Base-by-base conservation (phyloP, 1,140 invertebrate species). In the Diachasmimorpha longicaudata region DNA sequence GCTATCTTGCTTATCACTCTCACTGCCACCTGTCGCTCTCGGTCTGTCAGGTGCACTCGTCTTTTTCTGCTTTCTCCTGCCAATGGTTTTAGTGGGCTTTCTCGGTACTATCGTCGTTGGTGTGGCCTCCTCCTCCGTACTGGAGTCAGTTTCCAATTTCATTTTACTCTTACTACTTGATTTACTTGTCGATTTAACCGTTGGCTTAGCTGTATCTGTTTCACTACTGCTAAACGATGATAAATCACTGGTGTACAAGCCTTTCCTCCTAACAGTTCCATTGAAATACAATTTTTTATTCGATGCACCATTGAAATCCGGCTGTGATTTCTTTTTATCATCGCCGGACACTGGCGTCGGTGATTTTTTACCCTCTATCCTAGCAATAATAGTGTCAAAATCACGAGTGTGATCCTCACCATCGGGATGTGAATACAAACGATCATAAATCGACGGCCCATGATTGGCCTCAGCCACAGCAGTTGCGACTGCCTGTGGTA, bases 391-490 rank as follows among this genome's bases (percentile, higher is more conserved):
- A 19, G 91, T 90, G 31, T 95, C 93, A 81, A 95, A 94, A 83
- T 94, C 92, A 76, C 91, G 91, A 48, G 91, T 92, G 77, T 93
- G 90, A 81, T 92, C 91, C 75, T 92, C 90, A 19, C 93, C 92
- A 81, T 91, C 90, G 13, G 91, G 83, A 86, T 95, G 93, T 1
- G 94, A 95, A 85, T 96, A 97, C 37, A 96, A 88, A 72, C 93
- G 91, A 85, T 97, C 96, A 82, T 97, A 97, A 58, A 97, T 94
- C 23, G 94, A 95, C 25, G 95, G 94, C 0, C 95, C 96, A 84
- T 96, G 95, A 86, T 97, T 97, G 0, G 96, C 96, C 82, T 95
- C 94, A 68, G 95, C 90, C 6, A 98, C 93, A 9, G 96, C 95
- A 31, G 92, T 89, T 37, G 92, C 87, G 66, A 94, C 93, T 14